These are phyloP conservation scores for Amphipoea oculea DNA, from an alignment of 2,888 invertebrate genomes.

Conservation along the genomic window DNA sequence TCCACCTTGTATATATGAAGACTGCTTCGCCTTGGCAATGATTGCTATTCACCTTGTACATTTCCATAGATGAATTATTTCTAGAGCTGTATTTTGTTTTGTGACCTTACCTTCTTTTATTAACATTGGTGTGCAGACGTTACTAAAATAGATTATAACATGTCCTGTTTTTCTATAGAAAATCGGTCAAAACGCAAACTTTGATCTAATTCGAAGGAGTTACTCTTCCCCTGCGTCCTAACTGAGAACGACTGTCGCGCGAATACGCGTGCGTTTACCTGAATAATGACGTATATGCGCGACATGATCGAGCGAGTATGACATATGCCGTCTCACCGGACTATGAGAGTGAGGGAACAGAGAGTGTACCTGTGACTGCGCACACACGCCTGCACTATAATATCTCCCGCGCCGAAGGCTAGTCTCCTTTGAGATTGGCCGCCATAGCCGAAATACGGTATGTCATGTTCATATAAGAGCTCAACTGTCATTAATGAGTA, in stretches of 20 bases:
- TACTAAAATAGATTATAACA: slow-evolving; percentile 4
- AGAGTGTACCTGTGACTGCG: background rate
- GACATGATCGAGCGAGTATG: background rate
- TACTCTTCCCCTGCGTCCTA: background rate
- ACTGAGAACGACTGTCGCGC: background rate
- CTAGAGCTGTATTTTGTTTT: background rate
- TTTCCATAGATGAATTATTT: slow-evolving; percentile 17
- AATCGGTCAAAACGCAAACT: background rate
- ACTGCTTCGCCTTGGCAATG: slow-evolving; percentile 4
- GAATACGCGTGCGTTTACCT: background rate
- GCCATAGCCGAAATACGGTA: too few species aligned
- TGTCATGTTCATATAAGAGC: background rate
- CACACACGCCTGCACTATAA: too few species aligned
- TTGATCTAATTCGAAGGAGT: background rate
- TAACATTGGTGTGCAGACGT: background rate
- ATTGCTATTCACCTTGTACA: slow-evolving; percentile 8
- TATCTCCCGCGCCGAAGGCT: too few species aligned
- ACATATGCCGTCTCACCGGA: background rate
- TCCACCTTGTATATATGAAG: slow-evolving; percentile 14
- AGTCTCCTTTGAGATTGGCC: too few species aligned
- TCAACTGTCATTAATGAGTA: too few species aligned
- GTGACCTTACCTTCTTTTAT: background rate
- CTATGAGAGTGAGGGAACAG: background rate
- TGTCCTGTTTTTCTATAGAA: background rate
- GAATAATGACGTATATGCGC: background rate